Conservation (phyloP, 2,113 vertebrate genomes). For the Aptenodytes patagonicus region DNA sequence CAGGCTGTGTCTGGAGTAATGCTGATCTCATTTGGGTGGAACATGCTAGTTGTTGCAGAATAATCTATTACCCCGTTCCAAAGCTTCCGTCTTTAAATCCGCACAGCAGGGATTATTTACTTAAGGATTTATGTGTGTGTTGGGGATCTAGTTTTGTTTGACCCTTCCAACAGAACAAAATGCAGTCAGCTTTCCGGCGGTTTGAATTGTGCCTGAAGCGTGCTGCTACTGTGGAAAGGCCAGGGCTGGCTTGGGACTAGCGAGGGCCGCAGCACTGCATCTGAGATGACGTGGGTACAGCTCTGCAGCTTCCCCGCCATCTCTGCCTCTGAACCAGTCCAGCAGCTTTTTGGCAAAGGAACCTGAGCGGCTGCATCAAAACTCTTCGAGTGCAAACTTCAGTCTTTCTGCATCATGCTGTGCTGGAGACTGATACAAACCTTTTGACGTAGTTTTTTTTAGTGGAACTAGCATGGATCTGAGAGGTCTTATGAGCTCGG, state of each 20-base stretch:
- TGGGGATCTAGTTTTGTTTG: not conserved
- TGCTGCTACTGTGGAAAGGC: not conserved
- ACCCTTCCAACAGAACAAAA: not conserved
- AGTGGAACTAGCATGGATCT: not conserved
- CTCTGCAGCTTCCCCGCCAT: accelerated
- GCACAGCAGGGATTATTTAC: slow-evolving; percentile 32
- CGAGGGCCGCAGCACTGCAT: accelerated
- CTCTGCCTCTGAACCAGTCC: not conserved
- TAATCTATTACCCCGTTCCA: not conserved
- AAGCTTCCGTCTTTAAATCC: slow-evolving; percentile 9
- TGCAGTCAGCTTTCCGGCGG: not conserved
- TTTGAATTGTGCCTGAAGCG: not conserved
- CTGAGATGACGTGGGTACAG: not conserved
- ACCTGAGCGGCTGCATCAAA: not conserved
- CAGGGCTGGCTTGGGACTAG: not conserved
- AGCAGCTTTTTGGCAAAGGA: not conserved
- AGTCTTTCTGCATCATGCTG: not conserved
- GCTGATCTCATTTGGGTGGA: slow-evolving; percentile 54
- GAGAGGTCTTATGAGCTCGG: accelerated
- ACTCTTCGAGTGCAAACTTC: not conserved
- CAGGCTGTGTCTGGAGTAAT: not conserved
- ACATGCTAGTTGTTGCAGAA: not conserved
- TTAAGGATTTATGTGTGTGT: not conserved
- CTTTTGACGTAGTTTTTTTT: not conserved
- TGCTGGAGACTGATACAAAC: not conserved